These are phyloP conservation scores for Apodemia duryi DNA, from an alignment of 2,888 invertebrate genomes.

Conservation along the genomic window DNA sequence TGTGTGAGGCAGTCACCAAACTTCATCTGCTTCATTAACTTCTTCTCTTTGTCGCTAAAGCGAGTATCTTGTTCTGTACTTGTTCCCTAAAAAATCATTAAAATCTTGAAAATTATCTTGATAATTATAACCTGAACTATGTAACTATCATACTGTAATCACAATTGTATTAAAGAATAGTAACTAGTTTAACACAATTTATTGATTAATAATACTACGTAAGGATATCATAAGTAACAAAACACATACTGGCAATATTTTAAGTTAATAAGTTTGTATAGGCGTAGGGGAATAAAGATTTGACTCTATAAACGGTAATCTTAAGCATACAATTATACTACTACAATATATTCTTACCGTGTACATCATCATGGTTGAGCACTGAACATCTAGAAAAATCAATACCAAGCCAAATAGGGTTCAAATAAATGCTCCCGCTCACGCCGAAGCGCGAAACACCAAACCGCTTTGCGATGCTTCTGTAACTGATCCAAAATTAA, in stretches of 20 bases:
- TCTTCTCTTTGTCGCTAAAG: conserved; percentile 99
- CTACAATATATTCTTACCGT: conserved; percentile 50
- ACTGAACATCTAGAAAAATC: conserved; percentile 26
- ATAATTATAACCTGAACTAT: not conserved
- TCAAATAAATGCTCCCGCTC: not conserved
- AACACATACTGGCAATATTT: not conserved
- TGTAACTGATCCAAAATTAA: not conserved
- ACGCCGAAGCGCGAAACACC: not conserved
- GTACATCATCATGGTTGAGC: conserved; percentile 65
- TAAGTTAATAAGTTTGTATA: not conserved
- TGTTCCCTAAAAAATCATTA: conserved; percentile 86
- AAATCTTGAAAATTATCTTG: not conserved
- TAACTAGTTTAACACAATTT: too few species aligned
- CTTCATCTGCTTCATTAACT: conserved; percentile 98
- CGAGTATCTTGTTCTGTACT: conserved; percentile 99
- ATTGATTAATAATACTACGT: too few species aligned
- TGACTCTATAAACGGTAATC: too few species aligned
- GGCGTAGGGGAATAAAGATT: not conserved
- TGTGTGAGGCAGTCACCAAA: conserved; percentile 96
- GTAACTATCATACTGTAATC: too few species aligned
- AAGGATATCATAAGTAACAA: too few species aligned
- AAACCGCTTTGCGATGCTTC: conserved; percentile 3
- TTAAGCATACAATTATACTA: too few species aligned
- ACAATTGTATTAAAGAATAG: too few species aligned
- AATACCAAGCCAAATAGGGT: conserved; percentile 32